phyloP scores from a whole-genome alignment of 30 jellyfish, hydroid and myxozoan species.

The Euphysa ruthae region DNA sequence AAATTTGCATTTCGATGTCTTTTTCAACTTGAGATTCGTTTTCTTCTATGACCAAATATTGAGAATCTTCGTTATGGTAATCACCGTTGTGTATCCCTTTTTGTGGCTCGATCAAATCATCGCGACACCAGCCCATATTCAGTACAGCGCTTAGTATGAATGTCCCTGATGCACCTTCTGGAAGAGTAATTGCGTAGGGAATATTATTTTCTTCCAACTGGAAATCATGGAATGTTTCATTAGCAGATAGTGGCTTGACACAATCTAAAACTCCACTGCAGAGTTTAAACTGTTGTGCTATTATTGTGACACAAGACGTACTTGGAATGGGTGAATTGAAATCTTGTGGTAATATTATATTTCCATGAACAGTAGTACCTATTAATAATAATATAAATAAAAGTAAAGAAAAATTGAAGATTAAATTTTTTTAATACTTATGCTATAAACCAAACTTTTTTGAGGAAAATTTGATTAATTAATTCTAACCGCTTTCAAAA shows the following conservation, averaged over 20 bases:
- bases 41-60: constrained; percentile 5
- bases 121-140: constrained; percentile 31
- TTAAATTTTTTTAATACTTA: too few relatives aligned
- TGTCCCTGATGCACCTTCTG: constrained; percentile 14
- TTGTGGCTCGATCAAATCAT: not conserved
- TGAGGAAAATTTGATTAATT: too few relatives aligned
- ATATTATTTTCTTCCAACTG: not conserved
- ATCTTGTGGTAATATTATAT: constrained; percentile 16
- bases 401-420: too few relatives aligned
- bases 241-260: constrained; percentile 13
- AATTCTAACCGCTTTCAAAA: too few relatives aligned
- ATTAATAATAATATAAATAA: not conserved
- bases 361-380: constrained; percentile 24
- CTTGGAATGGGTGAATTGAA: not conserved
- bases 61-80: constrained; percentile 18
- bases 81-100: constrained; percentile 32
- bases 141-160: constrained; percentile 23
- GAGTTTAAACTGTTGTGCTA: constrained; percentile 17
- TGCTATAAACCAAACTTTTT: too few relatives aligned
- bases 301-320: constrained; percentile 26
- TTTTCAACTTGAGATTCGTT: constrained; percentile 10
- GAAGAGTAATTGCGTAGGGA: constrained; percentile 14
- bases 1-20: constrained; percentile 12
- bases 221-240: constrained; percentile 6
- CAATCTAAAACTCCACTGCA: constrained; percentile 17